Evolutionary conservation across 1,140 invertebrate species (phyloP), one percentile per base, ranked within the genome.

Genomic region (Calephelis nemesis): DNA sequence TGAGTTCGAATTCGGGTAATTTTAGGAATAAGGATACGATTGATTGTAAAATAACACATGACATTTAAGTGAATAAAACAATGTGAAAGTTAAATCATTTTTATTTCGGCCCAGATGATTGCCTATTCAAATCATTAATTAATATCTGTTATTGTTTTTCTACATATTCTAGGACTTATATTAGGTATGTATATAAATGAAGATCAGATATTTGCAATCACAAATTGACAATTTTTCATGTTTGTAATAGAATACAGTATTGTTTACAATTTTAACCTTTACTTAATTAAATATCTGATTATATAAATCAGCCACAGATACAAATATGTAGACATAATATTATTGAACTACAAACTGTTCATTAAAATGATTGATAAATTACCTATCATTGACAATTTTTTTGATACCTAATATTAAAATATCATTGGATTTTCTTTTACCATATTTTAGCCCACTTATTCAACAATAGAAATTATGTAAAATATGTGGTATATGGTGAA

Each of bases 61-160:
- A 50, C 49, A 50, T 50, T 50, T 50, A 52, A 52, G 49, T 52
- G 49, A 52, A 52, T 52, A 52, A 52, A 15, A 52, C 49, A 52
- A 52, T 11, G 49, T 52, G 13, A 11, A 52, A 52, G 7, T 52
- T 52, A 52, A 52, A 52, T 52, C 13, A 52, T 52, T 52, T 52
- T 52, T 52, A 52, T 52, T 52, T 52, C 49, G 13, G 11, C 49
- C 49, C 13, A 52, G 49, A 15, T 52, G 49, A 52, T 52, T 52
- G 49, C 11, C 49, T 52, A 52, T 52, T 52, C 49, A 15, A 52
- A 52, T 52, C 49, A 52, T 52, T 4, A 52, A 52, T 52, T 52
- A 52, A 52, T 52, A 52, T 52, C 13, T 52, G 5, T 52, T 52
- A 52, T 52, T 15, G 49, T 52, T 52, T 52, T 52, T 52, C 49